phyloP scores from a whole-genome alignment of 2,113 vertebrate genomes.

The Perca fluviatilis region DNA sequence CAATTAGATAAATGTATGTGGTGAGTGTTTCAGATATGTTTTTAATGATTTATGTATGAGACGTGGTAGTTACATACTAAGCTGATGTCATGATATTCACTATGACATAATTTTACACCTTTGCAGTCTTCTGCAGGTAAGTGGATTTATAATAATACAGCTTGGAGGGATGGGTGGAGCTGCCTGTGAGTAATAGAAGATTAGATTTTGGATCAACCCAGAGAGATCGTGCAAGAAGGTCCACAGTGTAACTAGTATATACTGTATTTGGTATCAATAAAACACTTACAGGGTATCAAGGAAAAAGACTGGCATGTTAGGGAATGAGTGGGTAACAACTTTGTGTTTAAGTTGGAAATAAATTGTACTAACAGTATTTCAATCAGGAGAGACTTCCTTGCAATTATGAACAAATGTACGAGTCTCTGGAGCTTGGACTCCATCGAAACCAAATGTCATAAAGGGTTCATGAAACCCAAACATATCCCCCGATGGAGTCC shows the following conservation, averaged over 20 bases:
- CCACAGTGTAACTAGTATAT: background rate
- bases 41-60: background rate
- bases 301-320: no score
- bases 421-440: no score
- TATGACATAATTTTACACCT: conserved; percentile 7
- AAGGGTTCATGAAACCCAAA: no score
- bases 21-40: background rate
- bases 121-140: conserved; percentile 28
- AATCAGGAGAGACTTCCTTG: no score
- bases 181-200: conserved; percentile 8
- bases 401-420: no score
- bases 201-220: conserved; percentile 35
- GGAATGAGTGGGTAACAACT: no score
- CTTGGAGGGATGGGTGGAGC: conserved; percentile 22
- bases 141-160: conserved; percentile 17
- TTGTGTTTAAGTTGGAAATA: no score
- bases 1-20: conserved; percentile 6
- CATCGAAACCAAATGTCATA: no score
- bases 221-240: conserved; percentile 16
- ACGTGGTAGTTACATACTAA: background rate
- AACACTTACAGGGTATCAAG: background rate
- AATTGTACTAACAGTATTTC: no score
- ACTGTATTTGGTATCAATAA: background rate
- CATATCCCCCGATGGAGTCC: no score
- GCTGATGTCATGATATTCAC: background rate